Base-by-base conservation (phyloP, 2,113 vertebrate genomes). In the Chaetops frenatus region DNA sequence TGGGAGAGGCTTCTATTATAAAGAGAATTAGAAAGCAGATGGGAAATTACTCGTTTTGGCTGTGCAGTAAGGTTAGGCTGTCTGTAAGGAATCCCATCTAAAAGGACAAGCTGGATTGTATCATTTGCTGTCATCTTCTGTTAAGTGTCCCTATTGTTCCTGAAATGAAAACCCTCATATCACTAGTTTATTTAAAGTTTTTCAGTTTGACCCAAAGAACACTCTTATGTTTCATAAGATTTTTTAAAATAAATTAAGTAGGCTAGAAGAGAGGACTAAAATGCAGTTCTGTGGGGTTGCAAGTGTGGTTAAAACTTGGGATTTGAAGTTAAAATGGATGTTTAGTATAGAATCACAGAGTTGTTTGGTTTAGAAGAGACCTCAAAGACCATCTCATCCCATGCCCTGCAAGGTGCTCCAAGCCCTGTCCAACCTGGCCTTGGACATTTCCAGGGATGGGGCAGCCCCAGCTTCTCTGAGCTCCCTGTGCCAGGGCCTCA, bases 371-470 rank as follows among this genome's bases (percentile, higher is more conserved):
- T 72, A 67, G 22, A 81, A 38, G 44, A 20, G 33, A n/a, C 5
- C 51, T 81, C 45, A 23, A 31, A 65, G 36, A 1, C 12, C 19
- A 16, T 51, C 15, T 57, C 28, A 2, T 81, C 6, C 33, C 8
- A 36, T 2, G 3, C 11, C 31, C 27, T 36, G 58, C 44, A 72
- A 50, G 27, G 0, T 33, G 29, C 22, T 57, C 66, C 57, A 19
- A 17, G 66, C 17, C 17, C 18, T 0, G 0, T 65, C n/a, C 57
- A 80, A 0, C 25, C 50, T 72, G 48, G 5, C 35, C 35, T 27
- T 18, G 50, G 9, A 7, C 66, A 42, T 12, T 58, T 3, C 48
- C 42, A 12, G 25, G 35, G 50, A 7, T 65, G 74, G 35, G 21
- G 17, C 48, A 71, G n/a, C 48, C 48, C 10, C 48, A 71, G 48